Conservation (phyloP, 2,113 vertebrate species). For the Pardalotus punctatus region DNA sequence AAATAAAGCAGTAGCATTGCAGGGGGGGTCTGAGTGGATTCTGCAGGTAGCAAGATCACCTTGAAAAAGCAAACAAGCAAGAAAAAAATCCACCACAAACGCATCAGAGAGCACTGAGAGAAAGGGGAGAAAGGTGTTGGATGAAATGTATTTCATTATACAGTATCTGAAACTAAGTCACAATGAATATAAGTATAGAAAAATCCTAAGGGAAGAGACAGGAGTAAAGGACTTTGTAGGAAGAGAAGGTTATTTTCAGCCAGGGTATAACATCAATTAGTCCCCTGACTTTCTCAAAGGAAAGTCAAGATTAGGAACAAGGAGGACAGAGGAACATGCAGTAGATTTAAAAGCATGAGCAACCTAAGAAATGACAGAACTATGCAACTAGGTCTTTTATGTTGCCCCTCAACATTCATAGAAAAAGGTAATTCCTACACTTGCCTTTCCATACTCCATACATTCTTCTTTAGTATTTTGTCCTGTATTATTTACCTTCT, state of each 20-base stretch:
- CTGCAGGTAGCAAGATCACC: neutral
- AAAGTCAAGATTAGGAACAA: neutral
- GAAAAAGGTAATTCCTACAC: neutral
- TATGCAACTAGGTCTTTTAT: neutral
- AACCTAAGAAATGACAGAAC: neutral
- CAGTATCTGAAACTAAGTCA: neutral
- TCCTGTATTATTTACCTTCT: neutral
- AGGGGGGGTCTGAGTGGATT: neutral
- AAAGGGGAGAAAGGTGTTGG: neutral
- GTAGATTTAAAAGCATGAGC: neutral
- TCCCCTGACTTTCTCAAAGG: neutral
- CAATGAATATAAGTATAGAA: neutral
- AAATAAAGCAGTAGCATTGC: neutral
- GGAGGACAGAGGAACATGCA: neutral
- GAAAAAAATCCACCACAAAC: neutral
- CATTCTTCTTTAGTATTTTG: neutral
- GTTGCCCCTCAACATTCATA: neutral
- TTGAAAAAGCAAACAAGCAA: neutral
- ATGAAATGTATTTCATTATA: neutral
- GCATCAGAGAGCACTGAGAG: neutral
- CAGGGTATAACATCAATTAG: neutral
- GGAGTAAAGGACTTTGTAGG: neutral
- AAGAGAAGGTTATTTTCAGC: neutral
- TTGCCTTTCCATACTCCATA: neutral
- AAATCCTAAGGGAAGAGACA: neutral